Base-by-base conservation (phyloP, 1,140 invertebrate genomes). In the Pissodes strobi region DNA sequence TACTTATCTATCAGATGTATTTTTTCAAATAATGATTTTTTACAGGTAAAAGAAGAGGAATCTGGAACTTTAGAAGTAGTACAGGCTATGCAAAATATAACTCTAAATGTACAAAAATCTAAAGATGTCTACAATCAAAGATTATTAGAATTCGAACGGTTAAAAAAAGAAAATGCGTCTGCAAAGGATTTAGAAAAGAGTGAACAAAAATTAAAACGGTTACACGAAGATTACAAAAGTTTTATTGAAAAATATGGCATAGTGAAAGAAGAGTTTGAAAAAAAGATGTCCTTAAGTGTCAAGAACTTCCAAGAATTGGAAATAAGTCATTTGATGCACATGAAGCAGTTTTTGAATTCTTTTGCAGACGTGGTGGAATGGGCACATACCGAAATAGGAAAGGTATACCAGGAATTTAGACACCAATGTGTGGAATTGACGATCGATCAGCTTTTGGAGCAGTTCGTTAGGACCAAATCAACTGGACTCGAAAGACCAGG, bases 281-380 rank as follows among this genome's bases (percentile, higher is more conserved):
- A 87, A 64, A 95, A 95, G 82, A 97, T 98, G 94, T 90, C 90
- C 18, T 84, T 88, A 66, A 94, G 94, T 27, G 97, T 94, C 81
- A 90, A 89, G 88, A 90, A 93, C 76, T 98, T 97, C 78, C 95
- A 98, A 86, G 91, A 93, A 79, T 87, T 97, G 18, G 95, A 97
- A 80, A 91, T 95, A 74, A 85, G 88, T 52, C 94, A 97, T 81
- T 81, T 97, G 67, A 90, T 88, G 71, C 93, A 96, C 77, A 97
- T 98, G 93, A 95, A 96, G 77, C 91, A 96, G 69, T 97, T 97
- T 83, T 84, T 97, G 43, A 91, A 91, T 73, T 87, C 87, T 15
- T 98, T 96, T 81, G 87, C 90, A 51, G 89, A 94, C 74, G 87
- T 95, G 55, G 84, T 95, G 61, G 90, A 94, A 77, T 89, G 88